Conservation (phyloP, 1,140 invertebrate species). For the Drosophila micromelanica region DNA sequence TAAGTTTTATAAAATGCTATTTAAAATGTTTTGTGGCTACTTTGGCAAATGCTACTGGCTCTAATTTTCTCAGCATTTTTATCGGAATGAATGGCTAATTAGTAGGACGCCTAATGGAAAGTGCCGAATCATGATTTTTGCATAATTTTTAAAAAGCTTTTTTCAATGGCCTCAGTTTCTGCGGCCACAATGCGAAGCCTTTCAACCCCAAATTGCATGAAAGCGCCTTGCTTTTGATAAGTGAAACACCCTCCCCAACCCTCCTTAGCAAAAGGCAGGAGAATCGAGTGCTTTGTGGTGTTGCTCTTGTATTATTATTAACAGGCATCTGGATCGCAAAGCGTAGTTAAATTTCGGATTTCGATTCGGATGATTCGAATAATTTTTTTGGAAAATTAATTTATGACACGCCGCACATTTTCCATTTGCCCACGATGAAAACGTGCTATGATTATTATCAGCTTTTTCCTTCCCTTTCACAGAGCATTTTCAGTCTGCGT, state of each 20-base stretch:
- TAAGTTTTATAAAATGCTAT: neutral
- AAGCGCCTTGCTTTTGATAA: constrained; percentile 48
- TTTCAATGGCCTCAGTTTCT: constrained; percentile 23
- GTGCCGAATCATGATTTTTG: constrained; percentile 77
- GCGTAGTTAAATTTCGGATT: constrained; percentile 33
- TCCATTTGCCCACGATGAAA: constrained; percentile 58
- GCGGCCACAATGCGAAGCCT: constrained; percentile 46
- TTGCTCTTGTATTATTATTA: constrained; percentile 55
- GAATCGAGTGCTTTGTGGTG: constrained; percentile 47
- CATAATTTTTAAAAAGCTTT: constrained; percentile 73
- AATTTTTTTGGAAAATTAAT: too few species aligned
- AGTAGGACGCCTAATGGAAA: constrained; percentile 54
- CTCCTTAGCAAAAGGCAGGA: constrained; percentile 12
- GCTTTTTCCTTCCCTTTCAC: constrained; percentile 16
- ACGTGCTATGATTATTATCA: constrained; percentile 76
- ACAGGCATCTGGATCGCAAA: constrained; percentile 43
- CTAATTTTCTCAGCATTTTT: constrained; percentile 32
- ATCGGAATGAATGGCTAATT: constrained; percentile 67
- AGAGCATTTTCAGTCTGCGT: constrained; percentile 21
- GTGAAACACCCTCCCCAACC: neutral
- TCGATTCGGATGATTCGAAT: constrained; percentile 41
- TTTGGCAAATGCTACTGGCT: neutral
- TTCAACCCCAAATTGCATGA: constrained; percentile 61
- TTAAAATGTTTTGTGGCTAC: neutral
- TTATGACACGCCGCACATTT: constrained; percentile 77